A percentile compares a stretch with the other conserved stretches of the same genome.
These are phyloP conservation scores for Byasa hedistus DNA, from an alignment of 2,888 invertebrate genomes.

Conservation along the genomic window DNA sequence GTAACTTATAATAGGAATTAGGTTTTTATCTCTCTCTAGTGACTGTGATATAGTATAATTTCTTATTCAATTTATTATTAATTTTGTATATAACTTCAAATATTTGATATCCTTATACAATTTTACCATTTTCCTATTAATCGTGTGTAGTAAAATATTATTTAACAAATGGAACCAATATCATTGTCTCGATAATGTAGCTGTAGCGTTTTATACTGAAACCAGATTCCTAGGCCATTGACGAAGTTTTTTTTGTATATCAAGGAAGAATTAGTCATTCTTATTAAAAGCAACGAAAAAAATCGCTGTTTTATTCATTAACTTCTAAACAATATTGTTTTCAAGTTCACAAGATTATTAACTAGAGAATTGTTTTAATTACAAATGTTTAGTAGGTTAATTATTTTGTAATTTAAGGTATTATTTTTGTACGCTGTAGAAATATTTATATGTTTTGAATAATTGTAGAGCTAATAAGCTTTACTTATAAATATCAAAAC, in stretches of 20 bases:
- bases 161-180: conserved; percentile 41
- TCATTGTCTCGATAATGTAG: conserved; percentile 41
- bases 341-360: background rate
- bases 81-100: conserved; percentile 73
- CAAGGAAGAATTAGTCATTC: conserved; percentile 49
- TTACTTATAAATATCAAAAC: conserved; percentile 71
- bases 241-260: conserved; percentile 51
- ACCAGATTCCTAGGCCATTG: conserved; percentile 51
- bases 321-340: conserved; percentile 10
- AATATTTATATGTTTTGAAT: conserved; percentile 39
- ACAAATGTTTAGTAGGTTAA: no score
- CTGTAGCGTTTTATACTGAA: conserved; percentile 58
- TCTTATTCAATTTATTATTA: conserved; percentile 54
- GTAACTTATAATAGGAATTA: conserved; percentile 54
- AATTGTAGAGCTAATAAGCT: conserved; percentile 74
- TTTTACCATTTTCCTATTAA: conserved; percentile 68
- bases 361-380: background rate
- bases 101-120: conserved; percentile 78
- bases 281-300: conserved; percentile 59
- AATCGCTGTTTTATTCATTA: conserved; percentile 42
- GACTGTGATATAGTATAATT: conserved; percentile 80
- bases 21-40: conserved; percentile 73
- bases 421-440: background rate
- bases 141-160: conserved; percentile 52
- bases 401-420: no score